Evolutionary conservation across 2,113 vertebrate genomes (phyloP).

Genomic region (Serinus canaria): DNA sequence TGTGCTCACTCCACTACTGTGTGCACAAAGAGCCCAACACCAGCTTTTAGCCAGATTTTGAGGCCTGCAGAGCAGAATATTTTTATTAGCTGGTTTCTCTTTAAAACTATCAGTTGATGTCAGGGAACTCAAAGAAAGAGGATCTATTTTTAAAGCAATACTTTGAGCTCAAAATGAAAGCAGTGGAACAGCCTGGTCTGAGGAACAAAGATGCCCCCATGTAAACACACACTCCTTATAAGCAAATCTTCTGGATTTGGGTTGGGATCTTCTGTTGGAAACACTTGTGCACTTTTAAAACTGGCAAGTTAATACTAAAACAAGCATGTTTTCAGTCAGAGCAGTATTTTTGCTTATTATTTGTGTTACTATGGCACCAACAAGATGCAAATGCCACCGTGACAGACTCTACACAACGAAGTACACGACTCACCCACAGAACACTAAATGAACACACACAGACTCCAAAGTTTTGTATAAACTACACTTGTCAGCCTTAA

Average conservation of each 20-base stretch:
- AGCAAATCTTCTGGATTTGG: not conserved
- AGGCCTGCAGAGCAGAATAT: not conserved
- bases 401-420: not conserved
- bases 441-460: not conserved
- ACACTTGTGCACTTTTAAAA: not conserved
- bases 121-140: not conserved
- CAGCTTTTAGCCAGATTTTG: accelerated
- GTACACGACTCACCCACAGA: not conserved
- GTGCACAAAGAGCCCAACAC: not conserved
- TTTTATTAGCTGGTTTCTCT: not conserved
- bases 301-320: not conserved
- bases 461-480: not conserved
- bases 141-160: not conserved
- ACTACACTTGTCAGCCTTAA: not conserved
- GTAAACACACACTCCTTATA: not conserved
- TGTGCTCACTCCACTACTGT: accelerated
- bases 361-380: slow-evolving; percentile 7
- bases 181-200: not conserved
- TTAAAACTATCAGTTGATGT: not conserved
- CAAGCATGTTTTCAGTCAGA: not conserved
- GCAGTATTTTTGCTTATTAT: not conserved
- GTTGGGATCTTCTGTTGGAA: not conserved
- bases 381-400: not conserved
- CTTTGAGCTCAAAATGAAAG: not conserved
- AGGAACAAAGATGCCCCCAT: not conserved